phyloP scores from a whole-genome alignment of 2,888 invertebrate genomes.

The Lasiommata megera region DNA sequence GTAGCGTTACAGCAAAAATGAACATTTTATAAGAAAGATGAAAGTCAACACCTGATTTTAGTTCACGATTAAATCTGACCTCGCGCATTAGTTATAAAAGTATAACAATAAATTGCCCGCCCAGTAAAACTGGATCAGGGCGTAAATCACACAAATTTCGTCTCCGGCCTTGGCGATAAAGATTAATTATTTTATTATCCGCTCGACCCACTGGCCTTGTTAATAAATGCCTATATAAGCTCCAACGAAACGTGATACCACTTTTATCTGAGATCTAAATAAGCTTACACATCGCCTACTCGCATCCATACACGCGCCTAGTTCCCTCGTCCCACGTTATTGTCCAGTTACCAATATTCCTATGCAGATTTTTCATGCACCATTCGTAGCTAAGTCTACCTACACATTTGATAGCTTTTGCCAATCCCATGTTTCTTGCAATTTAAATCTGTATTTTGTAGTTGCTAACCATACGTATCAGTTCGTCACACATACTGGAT shows the following conservation, averaged over 20 bases:
- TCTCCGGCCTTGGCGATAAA: slow-evolving; percentile 29
- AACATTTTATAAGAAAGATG: too few relatives aligned
- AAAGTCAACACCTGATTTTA: background rate
- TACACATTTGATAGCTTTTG: too few relatives aligned
- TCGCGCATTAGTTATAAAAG: background rate
- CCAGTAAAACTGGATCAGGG: slow-evolving; percentile 6
- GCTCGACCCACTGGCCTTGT: slow-evolving; percentile 23
- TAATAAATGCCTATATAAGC: slow-evolving; percentile 2
- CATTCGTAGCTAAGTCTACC: too few relatives aligned
- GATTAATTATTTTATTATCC: slow-evolving; percentile 29
- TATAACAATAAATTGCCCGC: slow-evolving; percentile 9
- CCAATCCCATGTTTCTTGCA: too few relatives aligned
- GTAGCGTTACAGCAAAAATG: too few relatives aligned
- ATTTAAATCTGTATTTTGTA: too few relatives aligned
- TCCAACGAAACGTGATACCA: background rate
- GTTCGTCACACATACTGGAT: too few relatives aligned
- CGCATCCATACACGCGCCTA: too few relatives aligned
- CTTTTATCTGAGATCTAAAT: background rate
- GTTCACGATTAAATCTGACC: background rate
- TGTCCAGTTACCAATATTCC: too few relatives aligned
- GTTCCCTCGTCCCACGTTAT: background rate
- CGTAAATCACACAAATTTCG: slow-evolving; percentile 21
- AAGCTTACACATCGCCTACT: background rate
- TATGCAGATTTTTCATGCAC: too few relatives aligned
- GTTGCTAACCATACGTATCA: too few relatives aligned